Base-by-base conservation (phyloP, 2,888 invertebrate genomes). In the Platypus cylindrus region DNA sequence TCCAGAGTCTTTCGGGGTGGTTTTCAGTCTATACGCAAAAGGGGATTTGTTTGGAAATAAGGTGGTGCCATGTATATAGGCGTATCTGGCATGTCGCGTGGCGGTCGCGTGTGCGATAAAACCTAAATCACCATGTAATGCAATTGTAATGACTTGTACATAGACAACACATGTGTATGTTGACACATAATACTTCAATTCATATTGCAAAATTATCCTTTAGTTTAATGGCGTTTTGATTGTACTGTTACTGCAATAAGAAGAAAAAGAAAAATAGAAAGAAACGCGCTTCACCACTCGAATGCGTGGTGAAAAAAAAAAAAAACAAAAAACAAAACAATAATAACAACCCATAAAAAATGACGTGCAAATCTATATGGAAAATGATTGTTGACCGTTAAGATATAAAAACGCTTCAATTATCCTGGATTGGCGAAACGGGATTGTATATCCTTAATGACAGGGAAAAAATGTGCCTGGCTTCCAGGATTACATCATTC, bases 121-220 rank as follows among this genome's bases (percentile, higher is more conserved):
- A 37, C 44, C 45, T 41, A 49, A 53, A 54, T 51, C 48, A 49
- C 45, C 40, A 44, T 52, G 46, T 53, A 53, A 55, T 53, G 52
- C 45, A 49, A 49, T 49, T 51, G 47, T 52, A 49, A 52, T 51
- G 48, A 42, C 28, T 34, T 24, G 28, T 32, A 43, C 38, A 41
- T 44, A 41, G 32, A 35, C 38, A 23, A 23, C 42, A 38, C 41
- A 45, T 42, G 45, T 43, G n/a, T n/a, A n/a, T n/a, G 42, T 42
- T 45, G 40, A 44, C 44, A 43, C 36, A 26, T 38, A 43, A 33
- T 36, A 32, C 44, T 38, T 37, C 37, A 38, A 41, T n/a, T n/a
- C n/a, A n/a, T n/a, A n/a, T 39, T 37, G 44, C 26, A 26, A 37
- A 34, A 32, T 30, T 32, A 24, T 28, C 16, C 9, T 7, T 34